phyloP scores from a whole-genome alignment of 2,797 vertebrate species.

The Lerista edwardsae region DNA sequence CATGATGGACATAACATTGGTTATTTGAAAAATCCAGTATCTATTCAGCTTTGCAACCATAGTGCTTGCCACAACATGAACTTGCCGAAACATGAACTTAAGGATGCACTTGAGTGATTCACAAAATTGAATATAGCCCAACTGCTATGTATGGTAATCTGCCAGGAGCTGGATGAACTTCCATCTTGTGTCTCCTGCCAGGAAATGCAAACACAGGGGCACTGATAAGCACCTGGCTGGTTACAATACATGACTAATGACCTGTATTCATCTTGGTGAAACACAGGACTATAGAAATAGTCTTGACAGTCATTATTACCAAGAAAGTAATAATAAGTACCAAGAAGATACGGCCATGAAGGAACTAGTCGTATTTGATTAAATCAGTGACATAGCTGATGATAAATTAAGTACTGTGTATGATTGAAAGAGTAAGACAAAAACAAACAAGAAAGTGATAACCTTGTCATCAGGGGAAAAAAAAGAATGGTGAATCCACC shows the following conservation, averaged over 20 bases:
- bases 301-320: too few species aligned
- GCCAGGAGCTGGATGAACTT: too few species aligned
- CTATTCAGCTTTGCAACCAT: not conserved
- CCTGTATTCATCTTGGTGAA: not conserved
- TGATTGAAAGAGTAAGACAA: not conserved
- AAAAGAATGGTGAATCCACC: not conserved
- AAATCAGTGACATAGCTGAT: not conserved
- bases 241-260: too few species aligned
- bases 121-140: not conserved
- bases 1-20: too few species aligned
- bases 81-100: not conserved
- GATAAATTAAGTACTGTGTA: not conserved
- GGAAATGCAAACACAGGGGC: not conserved
- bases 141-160: not conserved
- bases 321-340: too few species aligned
- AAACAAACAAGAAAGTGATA: not conserved
- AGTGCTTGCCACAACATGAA: not conserved
- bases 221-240: not conserved
- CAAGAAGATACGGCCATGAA: not conserved
- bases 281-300: too few species aligned
- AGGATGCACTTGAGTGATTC: not conserved
- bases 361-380: not conserved
- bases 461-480: slow-evolving; percentile 12
- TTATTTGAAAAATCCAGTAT: not conserved
- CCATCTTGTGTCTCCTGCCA: not conserved